Base-by-base conservation (phyloP, 1,140 invertebrate genomes). In the Kradibia gibbosae region DNA sequence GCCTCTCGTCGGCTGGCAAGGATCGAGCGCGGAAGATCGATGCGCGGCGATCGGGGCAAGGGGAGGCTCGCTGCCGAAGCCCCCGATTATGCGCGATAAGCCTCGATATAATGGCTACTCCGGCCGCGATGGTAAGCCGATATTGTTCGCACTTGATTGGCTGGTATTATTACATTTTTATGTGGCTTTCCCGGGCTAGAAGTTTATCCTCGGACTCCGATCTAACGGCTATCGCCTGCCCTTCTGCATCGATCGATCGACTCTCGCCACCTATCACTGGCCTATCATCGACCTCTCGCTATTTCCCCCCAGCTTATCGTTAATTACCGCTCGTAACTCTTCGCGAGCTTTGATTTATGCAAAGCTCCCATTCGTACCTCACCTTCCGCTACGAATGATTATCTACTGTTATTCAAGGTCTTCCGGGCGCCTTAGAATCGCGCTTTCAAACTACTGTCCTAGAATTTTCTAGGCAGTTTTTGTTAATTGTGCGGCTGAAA, bases 121-220 rank as follows among this genome's bases (percentile, higher is more conserved):
- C 15, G 13, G 4, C 22, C 25, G 53, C 22, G 22, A 55, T 55
- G n/a, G n/a, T n/a, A 55, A n/a, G 4, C 22, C 53, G 53, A 55
- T 55, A 55, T 55, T n/a, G 22, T 55, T 55, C 13, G 10, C 53
- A n/a, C 15, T 55, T 55, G 15, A 25, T 55, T n/a, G 25, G 5
- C 53, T 55, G 25, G 22, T 13, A n/a, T 62, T 62, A 62, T 62
- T 62, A 62, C 20, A 48, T 34, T 62, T 62, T 62, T 62, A 31
- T 31, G 11, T 62, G 28, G 31, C n/a, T 62, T 62, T 62, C 13
- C 22, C 22, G 15, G 22, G 10, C 22, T 55, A 55, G 25, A 55
- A n/a, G 22, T 55, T 55, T n/a, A n/a, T n/a, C n/a, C n/a, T n/a
- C n/a, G n/a, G n/a, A n/a, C n/a, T n/a, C n/a, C n/a, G n/a, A n/a